Percentiles rank a stretch among this genome's conserved stretches.
These are phyloP conservation scores for Unio pictorum DNA, from an alignment of 2,888 invertebrate species.

Conservation along the genomic window DNA sequence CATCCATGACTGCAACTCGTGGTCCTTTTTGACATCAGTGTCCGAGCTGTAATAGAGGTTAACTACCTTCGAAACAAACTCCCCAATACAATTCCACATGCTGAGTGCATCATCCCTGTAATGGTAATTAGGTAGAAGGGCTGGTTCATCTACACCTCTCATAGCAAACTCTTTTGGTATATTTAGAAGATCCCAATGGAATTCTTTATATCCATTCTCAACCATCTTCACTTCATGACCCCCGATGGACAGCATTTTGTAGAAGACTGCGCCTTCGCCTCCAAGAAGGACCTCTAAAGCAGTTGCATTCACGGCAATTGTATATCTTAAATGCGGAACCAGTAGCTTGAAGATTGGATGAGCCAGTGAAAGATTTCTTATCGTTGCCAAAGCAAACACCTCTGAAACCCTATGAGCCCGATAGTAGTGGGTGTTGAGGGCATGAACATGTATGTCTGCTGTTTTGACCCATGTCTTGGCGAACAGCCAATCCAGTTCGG, in stretches of 20 bases:
- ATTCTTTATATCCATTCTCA: conserved; percentile 16
- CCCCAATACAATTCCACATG: conserved; percentile 21
- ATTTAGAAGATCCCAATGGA: conserved; percentile 18
- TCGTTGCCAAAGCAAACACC: conserved; percentile 18
- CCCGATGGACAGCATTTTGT: conserved; percentile 20
- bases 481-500: conserved; percentile 27
- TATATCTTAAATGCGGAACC: conserved; percentile 21
- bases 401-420: conserved; percentile 28
- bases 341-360: conserved; percentile 34
- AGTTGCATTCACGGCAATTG: conserved; percentile 22
- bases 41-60: conserved; percentile 25
- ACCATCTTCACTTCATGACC: conserved; percentile 13
- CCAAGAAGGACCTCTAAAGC: conserved; percentile 20
- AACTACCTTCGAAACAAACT: conserved; percentile 20
- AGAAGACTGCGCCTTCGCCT: conserved; percentile 24
- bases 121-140: conserved; percentile 26
- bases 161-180: conserved; percentile 16
- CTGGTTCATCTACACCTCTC: conserved; percentile 22
- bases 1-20: conserved; percentile 24
- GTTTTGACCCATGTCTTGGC: conserved; percentile 29
- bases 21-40: conserved; percentile 19
- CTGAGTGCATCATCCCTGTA: conserved; percentile 30
- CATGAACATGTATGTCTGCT: conserved; percentile 27
- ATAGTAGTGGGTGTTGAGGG: conserved; percentile 22
- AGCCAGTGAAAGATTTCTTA: conserved; percentile 26